Evolutionary conservation across 2,888 invertebrate genomes (phyloP), one percentile per base, ranked within the genome.

Genomic region (Eutolmus rufibarbis): DNA sequence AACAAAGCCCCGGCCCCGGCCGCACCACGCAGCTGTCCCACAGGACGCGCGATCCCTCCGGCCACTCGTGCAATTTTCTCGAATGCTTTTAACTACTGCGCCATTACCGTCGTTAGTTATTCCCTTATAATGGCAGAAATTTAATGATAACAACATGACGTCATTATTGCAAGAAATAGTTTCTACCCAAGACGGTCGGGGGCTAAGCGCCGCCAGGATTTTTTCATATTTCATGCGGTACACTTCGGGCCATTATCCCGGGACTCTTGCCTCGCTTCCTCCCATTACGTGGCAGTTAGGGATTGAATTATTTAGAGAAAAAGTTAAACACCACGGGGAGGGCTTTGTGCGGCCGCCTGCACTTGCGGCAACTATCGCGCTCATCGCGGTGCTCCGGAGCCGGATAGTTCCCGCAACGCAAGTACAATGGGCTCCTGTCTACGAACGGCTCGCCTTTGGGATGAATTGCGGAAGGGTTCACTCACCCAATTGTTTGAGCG

Each of bases 31-130:
- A 28, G 28, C 82, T 28, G 56, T n/a, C 19, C 28, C 28, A 8
- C 46, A 46, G 79, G 28, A 78, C 28, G 19, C 14, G 66, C 9
- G 12, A 84, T 74, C 84, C 84, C 43, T 66, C 40, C 57, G 84
- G 66, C 74, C 84, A 84, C 23, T 84, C 66, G 31, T 84, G 84
- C 84, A 84, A 84, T 84, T 84, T 84, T 84, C 84, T 74, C 12
- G 66, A 84, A 84, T 74, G 74, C 84, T 84, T 84, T 84, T 84
- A 84, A 84, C 84, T 84, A 84, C 84, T 37, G 66, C 84, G 37
- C 84, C 84, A 84, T 84, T 84, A 84, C 57, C 84, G 66, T 84
- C 37, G 84, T 84, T 74, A 84, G 84, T 84, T 84, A 84, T 84
- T 84, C 84, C 57, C 23, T 84, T 84, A 84, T 84, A 84, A 84